Percentiles rank a stretch among this genome's conserved stretches.
Conservation (phyloP, 2,888 invertebrate species). For the Dryomyza anilis region DNA sequence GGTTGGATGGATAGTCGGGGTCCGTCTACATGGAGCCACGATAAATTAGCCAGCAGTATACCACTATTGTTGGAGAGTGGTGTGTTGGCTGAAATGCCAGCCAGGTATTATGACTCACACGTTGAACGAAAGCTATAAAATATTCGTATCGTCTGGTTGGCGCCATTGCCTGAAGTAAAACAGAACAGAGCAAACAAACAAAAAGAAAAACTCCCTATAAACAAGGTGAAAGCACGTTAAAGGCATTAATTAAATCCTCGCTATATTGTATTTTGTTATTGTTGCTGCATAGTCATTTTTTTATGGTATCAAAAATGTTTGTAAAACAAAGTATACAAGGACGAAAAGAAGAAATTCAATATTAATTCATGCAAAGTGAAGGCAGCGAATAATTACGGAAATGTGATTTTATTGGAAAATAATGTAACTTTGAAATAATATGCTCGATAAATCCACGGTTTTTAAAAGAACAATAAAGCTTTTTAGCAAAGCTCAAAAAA, state of each 20-base stretch:
- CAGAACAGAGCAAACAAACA: neutral
- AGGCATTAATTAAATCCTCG: constrained; percentile 7
- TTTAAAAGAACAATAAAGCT: too few relatives aligned
- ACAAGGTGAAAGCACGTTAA: neutral
- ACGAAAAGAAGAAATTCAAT: neutral
- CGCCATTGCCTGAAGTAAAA: constrained; percentile 37
- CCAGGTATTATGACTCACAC: neutral
- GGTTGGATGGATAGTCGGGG: neutral
- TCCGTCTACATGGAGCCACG: neutral
- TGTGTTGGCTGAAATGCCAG: neutral
- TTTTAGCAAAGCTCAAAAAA: too few relatives aligned
- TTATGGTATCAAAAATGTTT: too few relatives aligned
- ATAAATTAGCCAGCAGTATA: too few relatives aligned
- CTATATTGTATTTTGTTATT: neutral
- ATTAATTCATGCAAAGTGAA: too few relatives aligned
- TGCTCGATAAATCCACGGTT: too few relatives aligned
- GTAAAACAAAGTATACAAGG: neutral
- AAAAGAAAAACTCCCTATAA: neutral
- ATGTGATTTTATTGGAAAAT: too few relatives aligned
- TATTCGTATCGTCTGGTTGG: constrained; percentile 50
- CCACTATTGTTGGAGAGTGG: neutral
- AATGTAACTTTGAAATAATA: too few relatives aligned
- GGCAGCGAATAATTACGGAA: too few relatives aligned
- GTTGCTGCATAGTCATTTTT: neutral
- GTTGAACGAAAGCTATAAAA: constrained; percentile 43